Conservation (phyloP, 2,113 vertebrate species). For the Archocentrus centrarchus region DNA sequence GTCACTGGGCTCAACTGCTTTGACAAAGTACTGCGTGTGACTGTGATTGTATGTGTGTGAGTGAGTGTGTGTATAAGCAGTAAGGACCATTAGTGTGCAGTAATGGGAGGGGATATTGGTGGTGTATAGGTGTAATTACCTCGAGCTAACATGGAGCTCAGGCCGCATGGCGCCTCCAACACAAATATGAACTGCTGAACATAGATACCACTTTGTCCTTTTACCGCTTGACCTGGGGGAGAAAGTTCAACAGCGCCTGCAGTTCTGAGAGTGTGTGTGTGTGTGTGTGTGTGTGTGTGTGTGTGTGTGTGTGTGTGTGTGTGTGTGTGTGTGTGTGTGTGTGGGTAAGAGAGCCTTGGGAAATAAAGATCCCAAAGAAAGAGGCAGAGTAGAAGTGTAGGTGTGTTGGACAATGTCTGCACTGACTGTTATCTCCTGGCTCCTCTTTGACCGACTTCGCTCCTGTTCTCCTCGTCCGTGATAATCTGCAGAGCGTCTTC, state of each 20-base stretch:
- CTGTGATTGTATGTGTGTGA: conserved; percentile 38
- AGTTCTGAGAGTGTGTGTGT: conserved; percentile 14
- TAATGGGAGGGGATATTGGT: conserved; percentile 82
- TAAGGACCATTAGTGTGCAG: conserved; percentile 72
- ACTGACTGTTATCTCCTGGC: conserved; percentile 35
- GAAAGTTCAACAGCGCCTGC: conserved; percentile 61
- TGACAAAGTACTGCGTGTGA: conserved; percentile 75
- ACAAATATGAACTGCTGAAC: conserved; percentile 74
- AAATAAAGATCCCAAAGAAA: conserved; percentile 52
- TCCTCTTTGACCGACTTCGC: conserved; percentile 12
- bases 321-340: not conserved
- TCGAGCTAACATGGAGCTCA: conserved; percentile 74
- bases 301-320: not conserved
- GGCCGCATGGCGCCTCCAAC: conserved; percentile 74
- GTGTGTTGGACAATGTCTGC: conserved; percentile 53
- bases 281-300: not conserved
- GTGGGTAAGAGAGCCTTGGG: conserved; percentile 16
- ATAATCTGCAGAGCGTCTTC: conserved; percentile 40
- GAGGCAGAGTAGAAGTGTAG: conserved; percentile 8
- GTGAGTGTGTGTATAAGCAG: conserved; percentile 46
- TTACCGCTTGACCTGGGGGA: conserved; percentile 61
- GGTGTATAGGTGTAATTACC: conserved; percentile 79
- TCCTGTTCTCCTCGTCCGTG: conserved; percentile 13
- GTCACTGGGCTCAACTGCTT: conserved; percentile 65
- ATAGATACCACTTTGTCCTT: conserved; percentile 80